phyloP scores from a whole-genome alignment of 2,888 invertebrate species.

The Tolmerus cingulatus region DNA sequence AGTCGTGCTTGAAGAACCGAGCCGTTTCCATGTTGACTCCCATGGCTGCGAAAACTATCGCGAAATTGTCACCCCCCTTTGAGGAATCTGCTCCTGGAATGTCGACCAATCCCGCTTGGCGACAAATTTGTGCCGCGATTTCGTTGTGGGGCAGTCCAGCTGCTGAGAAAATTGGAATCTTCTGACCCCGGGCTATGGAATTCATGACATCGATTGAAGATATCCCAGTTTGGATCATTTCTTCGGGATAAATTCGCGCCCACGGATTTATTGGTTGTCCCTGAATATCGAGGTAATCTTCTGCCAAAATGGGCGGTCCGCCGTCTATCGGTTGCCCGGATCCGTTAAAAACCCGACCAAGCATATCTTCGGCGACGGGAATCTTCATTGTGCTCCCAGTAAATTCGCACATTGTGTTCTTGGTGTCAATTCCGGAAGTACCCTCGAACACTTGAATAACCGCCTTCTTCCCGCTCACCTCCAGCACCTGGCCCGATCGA shows the following conservation, averaged over 20 bases:
- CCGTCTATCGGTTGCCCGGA: conserved; percentile 99
- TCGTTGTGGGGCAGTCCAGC: conserved; percentile 99
- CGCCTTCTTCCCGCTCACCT: conserved; percentile 98
- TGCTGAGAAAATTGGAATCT: conserved; percentile 99
- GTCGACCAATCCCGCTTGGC: conserved; percentile 98
- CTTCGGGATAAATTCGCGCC: conserved; percentile 99
- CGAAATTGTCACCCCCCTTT: conserved; percentile 80
- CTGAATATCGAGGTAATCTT: conserved; percentile 96
- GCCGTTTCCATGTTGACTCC: conserved; percentile 99
- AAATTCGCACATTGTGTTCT: conserved; percentile 98
- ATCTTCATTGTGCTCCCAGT: conserved; percentile 98
- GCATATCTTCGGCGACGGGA: conserved; percentile 99
- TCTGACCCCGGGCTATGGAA: conserved; percentile 99
- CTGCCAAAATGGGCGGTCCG: conserved; percentile 97
- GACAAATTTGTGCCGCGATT: conserved; percentile 99
- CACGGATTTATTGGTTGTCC: conserved; percentile 99
- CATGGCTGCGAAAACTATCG: conserved; percentile 99
- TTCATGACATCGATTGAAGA: conserved; percentile 99
- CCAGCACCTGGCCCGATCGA: conserved; percentile 94
- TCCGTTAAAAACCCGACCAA: conserved; percentile 97
- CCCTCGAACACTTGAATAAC: conserved; percentile 99
- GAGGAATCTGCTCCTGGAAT: conserved; percentile 85
- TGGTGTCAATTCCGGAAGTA: conserved; percentile 99
- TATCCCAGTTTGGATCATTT: conserved; percentile 99
- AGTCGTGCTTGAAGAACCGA: conserved; percentile 99